Evolutionary conservation across 1,140 invertebrate species (phyloP).

Genomic region (Meloidogyne floridensis): DNA sequence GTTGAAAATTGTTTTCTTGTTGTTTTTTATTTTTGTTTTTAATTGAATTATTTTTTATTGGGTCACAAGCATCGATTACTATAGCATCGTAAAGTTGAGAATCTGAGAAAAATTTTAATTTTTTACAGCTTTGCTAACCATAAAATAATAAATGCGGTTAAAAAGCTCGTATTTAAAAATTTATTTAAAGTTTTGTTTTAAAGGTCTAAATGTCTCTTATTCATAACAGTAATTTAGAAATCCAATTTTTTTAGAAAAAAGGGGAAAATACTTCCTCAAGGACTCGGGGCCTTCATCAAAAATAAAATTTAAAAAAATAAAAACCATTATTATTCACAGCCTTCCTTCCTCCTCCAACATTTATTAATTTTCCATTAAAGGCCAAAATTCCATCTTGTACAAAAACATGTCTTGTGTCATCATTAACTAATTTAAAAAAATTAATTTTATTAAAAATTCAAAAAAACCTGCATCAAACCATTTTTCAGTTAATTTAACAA

Average conservation of each 20-base stretch:
- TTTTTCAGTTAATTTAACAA: slow-evolving; percentile 38
- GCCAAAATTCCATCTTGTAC: slow-evolving; percentile 39
- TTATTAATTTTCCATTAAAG: slow-evolving; percentile 3
- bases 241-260: too few relatives aligned
- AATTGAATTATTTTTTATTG: background rate
- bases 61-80: slow-evolving; percentile 43
- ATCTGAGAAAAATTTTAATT: background rate
- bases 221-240: too few relatives aligned
- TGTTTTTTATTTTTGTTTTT: background rate
- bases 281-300: too few relatives aligned
- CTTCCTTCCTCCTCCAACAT: slow-evolving; percentile 21
- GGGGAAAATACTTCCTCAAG: too few relatives aligned
- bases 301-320: background rate
- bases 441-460: background rate
- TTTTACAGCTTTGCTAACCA: too few relatives aligned
- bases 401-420: slow-evolving; percentile 34
- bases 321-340: background rate
- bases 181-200: too few relatives aligned
- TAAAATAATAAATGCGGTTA: too few relatives aligned
- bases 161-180: too few relatives aligned
- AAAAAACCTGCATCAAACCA: slow-evolving; percentile 39
- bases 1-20: background rate
- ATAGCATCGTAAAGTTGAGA: slow-evolving; percentile 28
- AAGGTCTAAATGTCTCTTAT: too few relatives aligned
- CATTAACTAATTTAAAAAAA: slow-evolving; percentile 16